Conservation (phyloP, 2,113 vertebrate species). For the Leptosomus discolor region DNA sequence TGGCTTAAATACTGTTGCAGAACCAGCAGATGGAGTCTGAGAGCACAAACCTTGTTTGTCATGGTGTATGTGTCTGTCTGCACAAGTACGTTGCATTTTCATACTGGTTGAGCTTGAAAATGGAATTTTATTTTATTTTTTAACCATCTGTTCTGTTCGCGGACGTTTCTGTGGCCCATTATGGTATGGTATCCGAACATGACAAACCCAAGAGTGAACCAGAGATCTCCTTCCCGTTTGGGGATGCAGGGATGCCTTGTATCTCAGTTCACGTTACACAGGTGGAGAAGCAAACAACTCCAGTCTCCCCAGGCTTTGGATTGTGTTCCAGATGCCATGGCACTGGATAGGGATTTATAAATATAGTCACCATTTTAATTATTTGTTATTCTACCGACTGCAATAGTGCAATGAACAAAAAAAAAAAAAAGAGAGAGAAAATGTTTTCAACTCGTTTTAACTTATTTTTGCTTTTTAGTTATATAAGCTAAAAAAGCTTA, state of each 20-base stretch:
- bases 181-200: background rate
- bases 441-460: background rate
- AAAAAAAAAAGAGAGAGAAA: too few relatives aligned
- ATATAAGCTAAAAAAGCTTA: background rate
- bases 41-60: background rate
- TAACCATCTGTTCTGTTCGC: rapidly evolving
- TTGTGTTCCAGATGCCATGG: background rate
- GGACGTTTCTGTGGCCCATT: background rate
- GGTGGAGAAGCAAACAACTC: background rate
- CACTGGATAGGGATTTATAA: background rate
- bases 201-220: background rate
- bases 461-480: background rate
- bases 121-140: background rate
- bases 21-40: constrained; percentile 20
- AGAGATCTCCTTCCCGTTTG: background rate
- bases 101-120: background rate
- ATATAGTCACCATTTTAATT: background rate
- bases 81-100: rapidly evolving
- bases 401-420: rapidly evolving
- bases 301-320: rapidly evolving
- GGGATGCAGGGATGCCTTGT: background rate
- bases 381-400: background rate
- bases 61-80: background rate
- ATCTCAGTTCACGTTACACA: rapidly evolving
- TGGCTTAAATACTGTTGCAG: background rate